Percentiles rank a stretch among this genome's conserved stretches.
Conservation (phyloP, 2,113 vertebrate genomes). For the Rhea pennata region DNA sequence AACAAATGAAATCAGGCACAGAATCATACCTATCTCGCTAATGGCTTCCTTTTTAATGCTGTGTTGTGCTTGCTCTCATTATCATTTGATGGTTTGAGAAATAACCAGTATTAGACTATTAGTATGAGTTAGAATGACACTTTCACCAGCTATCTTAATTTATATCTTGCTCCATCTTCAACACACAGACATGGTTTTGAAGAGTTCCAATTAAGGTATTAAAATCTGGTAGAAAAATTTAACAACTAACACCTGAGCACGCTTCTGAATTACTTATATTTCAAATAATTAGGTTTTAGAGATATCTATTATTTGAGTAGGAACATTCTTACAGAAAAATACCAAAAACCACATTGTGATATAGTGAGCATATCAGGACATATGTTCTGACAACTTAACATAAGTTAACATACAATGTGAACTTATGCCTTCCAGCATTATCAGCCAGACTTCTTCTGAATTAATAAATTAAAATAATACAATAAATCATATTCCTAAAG, state of each 20-base stretch:
- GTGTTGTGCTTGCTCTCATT: neutral
- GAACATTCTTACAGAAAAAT: neutral
- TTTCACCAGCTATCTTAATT: neutral
- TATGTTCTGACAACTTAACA: too few species aligned
- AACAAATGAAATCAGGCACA: conserved; percentile 17
- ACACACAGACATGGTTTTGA: neutral
- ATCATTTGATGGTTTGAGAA: neutral
- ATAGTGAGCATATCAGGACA: too few species aligned
- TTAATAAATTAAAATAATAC: neutral
- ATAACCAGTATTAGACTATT: neutral
- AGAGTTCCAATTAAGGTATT: neutral
- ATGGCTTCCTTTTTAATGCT: neutral
- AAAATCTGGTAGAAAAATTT: neutral
- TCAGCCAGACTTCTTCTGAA: neutral
- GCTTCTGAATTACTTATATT: neutral
- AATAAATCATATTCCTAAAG: neutral
- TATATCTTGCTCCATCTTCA: neutral
- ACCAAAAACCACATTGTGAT: neutral
- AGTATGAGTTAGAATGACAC: neutral
- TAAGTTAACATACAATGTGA: neutral
- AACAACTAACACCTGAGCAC: neutral
- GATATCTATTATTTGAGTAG: neutral
- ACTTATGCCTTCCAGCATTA: neutral
- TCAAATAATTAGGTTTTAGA: conserved; percentile 1
- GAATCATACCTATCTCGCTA: neutral